phyloP scores from a whole-genome alignment of 2,888 invertebrate species.

The Sphaerolaimus hirsutus region DNA sequence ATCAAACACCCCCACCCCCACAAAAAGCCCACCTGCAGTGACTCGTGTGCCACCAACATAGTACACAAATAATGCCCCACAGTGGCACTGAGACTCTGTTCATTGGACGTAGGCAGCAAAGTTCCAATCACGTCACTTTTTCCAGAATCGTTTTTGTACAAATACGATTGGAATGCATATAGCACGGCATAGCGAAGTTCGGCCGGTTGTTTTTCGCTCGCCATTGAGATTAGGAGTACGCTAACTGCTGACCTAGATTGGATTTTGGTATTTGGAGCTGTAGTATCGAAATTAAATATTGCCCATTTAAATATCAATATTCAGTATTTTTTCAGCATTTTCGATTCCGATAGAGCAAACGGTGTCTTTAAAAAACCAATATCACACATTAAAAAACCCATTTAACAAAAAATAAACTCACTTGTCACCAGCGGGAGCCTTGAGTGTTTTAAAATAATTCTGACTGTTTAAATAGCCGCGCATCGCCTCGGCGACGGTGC shows the following conservation, averaged over 20 bases:
- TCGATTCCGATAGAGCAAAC: too few relatives aligned
- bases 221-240: slow-evolving; percentile 86
- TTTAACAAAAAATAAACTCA: too few relatives aligned
- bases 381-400: too few relatives aligned
- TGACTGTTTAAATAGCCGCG: slow-evolving; percentile 70
- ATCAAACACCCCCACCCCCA: neutral
- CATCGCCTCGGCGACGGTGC: slow-evolving; percentile 75
- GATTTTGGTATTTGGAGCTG: too few relatives aligned
- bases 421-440: slow-evolving; percentile 29
- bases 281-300: too few relatives aligned
- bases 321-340: too few relatives aligned
- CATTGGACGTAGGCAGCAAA: slow-evolving; percentile 9
- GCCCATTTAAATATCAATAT: too few relatives aligned
- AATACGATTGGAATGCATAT: slow-evolving; percentile 84
- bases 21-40: neutral
- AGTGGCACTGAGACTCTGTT: slow-evolving; percentile 8
- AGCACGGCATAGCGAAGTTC: slow-evolving; percentile 66
- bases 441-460: slow-evolving; percentile 69
- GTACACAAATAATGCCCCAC: neutral
- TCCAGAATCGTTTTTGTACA: slow-evolving; percentile 69
- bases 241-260: slow-evolving; percentile 79
- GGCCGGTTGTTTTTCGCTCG: slow-evolving; percentile 87
- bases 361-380: too few relatives aligned
- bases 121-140: slow-evolving; percentile 13
- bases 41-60: neutral